Evolutionary conservation across 2,888 invertebrate genomes (phyloP).

Genomic region (Plemyria rubiginata): DNA sequence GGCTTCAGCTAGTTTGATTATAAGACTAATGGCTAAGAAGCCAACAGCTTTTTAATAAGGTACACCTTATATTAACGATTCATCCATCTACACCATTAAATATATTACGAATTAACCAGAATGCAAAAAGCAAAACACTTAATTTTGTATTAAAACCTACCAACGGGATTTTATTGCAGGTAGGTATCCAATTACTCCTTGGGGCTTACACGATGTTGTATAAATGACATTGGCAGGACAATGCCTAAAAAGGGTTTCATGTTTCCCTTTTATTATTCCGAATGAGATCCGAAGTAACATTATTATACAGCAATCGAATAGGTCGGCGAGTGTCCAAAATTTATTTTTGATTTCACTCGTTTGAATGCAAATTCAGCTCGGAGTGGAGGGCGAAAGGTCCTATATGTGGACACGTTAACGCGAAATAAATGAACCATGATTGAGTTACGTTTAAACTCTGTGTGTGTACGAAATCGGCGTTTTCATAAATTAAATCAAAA

Average conservation of each 20-base stretch:
- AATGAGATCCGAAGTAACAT: conserved; percentile 39
- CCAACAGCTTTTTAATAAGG: too few relatives aligned
- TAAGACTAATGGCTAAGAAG: too few relatives aligned
- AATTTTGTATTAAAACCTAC: not conserved
- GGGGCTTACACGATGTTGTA: not conserved
- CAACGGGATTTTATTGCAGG: not conserved
- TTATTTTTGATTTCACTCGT: conserved; percentile 61
- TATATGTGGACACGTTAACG: conserved; percentile 52
- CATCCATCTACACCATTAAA: not conserved
- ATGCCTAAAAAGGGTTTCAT: conserved; percentile 25
- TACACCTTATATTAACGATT: too few relatives aligned
- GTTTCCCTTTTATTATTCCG: conserved; percentile 35
- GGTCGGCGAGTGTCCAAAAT: conserved; percentile 39
- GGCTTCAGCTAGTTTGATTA: too few relatives aligned
- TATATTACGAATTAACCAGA: not conserved
- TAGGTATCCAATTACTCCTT: conserved; percentile 1
- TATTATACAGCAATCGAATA: conserved; percentile 43
- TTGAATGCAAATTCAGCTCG: conserved; percentile 59
- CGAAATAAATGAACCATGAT: conserved; percentile 52
- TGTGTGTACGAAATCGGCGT: conserved; percentile 25
- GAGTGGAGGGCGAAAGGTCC: conserved; percentile 51
- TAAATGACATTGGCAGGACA: conserved; percentile 17
- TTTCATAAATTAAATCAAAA: conserved; percentile 1
- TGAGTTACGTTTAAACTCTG: conserved; percentile 38
- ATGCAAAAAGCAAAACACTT: not conserved